Evolutionary conservation across 2,113 vertebrate species (phyloP).

Genomic region (Pangasianodon gigas): DNA sequence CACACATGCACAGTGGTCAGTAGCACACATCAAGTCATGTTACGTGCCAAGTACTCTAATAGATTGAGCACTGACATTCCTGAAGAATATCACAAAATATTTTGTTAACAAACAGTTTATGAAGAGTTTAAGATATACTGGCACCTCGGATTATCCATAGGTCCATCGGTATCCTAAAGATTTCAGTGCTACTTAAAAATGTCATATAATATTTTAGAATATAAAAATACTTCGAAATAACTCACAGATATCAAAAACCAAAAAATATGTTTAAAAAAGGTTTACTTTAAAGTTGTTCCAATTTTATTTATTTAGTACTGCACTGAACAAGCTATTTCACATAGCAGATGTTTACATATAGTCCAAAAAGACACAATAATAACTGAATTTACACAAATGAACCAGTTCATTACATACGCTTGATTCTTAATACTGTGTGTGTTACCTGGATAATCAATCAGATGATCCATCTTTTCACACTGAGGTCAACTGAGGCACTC

Average conservation of each 20-base stretch:
- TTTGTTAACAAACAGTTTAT: neutral
- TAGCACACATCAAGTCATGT: constrained; percentile 79
- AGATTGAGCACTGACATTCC: neutral
- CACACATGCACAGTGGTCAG: constrained; percentile 78
- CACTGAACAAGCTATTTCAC: too few species aligned
- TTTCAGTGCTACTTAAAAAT: neutral
- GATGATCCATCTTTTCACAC: too few species aligned
- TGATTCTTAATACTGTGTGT: too few species aligned
- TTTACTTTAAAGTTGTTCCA: neutral
- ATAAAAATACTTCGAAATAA: neutral
- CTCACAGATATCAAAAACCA: neutral
- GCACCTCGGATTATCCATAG: neutral
- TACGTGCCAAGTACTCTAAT: constrained; percentile 59
- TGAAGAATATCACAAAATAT: neutral
- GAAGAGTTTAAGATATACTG: neutral
- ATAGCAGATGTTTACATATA: too few species aligned
- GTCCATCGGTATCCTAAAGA: neutral
- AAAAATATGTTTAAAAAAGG: neutral
- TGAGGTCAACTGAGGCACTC: too few species aligned
- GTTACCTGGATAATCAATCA: too few species aligned
- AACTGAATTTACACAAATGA: too few species aligned
- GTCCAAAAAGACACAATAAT: too few species aligned
- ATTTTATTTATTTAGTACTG: too few species aligned
- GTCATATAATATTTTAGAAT: neutral
- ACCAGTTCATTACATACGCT: too few species aligned